Evolutionary conservation across 1,140 invertebrate species (phyloP), one percentile per base, ranked within the genome.

Genomic region (Pogonus chalceus): DNA sequence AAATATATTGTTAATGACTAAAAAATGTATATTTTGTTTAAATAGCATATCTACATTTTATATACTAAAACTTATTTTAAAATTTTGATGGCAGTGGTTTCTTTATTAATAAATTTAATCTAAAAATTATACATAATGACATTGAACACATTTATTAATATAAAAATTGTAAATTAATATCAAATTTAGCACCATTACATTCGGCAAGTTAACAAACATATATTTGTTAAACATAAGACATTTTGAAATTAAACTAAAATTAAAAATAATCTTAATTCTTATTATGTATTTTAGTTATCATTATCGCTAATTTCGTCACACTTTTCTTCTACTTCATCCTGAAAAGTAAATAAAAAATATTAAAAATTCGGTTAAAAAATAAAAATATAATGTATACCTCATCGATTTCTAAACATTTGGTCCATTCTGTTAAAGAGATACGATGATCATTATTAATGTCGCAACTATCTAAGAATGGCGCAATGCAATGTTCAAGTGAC

Each of bases 401-500:
- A 50, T 91, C 83, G 23, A 95, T 74, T 65, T 92, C 81, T 53
- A 96, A 77, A 65, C 93, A 96, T 66, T 82, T 85, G 58, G 90
- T 92, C 93, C 93, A 96, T 73, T 96, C 93, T 54, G 80, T 70
- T 35, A 96, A 76, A 7, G 88, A 87, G 63, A 96, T 92, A 66
- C 84, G 82, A 69, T 95, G 92, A 71, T 96, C 87, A 60, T 85
- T 77, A 69, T 97, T 80, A 9, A 70, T 72, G 68, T 96, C 93
- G 67, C 93, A 96, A 2, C 76, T 78, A 69, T 96, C 86, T 23
- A 96, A 78, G 79, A 96, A 97, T n/a, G 92, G 90, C 43, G 88
- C 88, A 66, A 96, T 96, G 73, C 93, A 90, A 57, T 95, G 91
- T 72, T 97, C 93, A 66, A 96, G 78, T 16, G 90, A 83, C 78